Evolutionary conservation across 2,797 vertebrate genomes (phyloP).

Genomic region (Anabacerthia variegaticeps): DNA sequence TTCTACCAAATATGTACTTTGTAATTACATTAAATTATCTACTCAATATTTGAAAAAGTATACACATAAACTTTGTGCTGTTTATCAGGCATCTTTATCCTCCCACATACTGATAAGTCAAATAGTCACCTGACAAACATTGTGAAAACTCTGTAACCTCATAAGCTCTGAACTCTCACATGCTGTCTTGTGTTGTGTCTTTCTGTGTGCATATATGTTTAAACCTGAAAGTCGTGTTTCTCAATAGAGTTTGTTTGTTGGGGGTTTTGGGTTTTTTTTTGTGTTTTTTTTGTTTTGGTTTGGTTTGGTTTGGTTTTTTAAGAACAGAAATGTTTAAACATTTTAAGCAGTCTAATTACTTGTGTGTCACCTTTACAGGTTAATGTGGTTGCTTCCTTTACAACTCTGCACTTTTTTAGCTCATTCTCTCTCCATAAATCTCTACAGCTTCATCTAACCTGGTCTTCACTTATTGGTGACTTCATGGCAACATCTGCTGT

Average conservation of each 20-base stretch:
- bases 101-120: neutral
- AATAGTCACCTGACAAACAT: neutral
- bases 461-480: neutral
- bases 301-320: neutral
- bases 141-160: neutral
- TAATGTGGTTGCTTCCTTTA: neutral
- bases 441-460: neutral
- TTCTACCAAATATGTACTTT: neutral
- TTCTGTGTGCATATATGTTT: neutral
- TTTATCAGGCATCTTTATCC: neutral
- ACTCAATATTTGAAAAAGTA: neutral
- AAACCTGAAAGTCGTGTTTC: neutral
- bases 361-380: neutral
- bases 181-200: neutral
- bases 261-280: neutral
- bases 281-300: no score
- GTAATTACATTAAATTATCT: neutral
- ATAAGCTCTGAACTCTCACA: neutral
- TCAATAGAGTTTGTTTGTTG: neutral
- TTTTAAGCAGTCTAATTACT: neutral
- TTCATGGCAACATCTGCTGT: neutral
- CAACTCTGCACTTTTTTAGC: neutral
- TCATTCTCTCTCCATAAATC: neutral
- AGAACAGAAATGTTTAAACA: neutral
- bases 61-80: neutral